Conservation (phyloP, 2,113 vertebrate genomes). For the Sminthopsis crassicaudata region DNA sequence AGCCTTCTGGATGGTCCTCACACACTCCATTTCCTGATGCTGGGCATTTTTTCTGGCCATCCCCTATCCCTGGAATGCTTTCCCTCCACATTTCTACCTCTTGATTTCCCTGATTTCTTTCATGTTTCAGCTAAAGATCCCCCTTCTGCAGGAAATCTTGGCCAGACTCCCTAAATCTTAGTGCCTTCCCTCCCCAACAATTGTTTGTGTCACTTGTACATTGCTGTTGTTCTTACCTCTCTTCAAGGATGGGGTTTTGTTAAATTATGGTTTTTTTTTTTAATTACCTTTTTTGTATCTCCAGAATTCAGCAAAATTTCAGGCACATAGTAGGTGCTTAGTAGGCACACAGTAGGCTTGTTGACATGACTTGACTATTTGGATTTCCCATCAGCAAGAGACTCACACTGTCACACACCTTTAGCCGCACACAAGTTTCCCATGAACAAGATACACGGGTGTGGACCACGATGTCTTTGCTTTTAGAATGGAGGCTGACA, state of each 20-base stretch:
- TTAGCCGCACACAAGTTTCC: not conserved
- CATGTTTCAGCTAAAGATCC: no score
- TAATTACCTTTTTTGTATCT: not conserved
- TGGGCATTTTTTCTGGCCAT: no score
- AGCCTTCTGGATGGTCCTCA: no score
- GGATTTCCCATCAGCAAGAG: not conserved
- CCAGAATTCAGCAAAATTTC: not conserved
- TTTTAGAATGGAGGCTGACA: not conserved
- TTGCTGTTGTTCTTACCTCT: not conserved
- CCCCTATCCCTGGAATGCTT: no score
- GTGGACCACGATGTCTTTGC: not conserved
- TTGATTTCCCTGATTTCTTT: no score
- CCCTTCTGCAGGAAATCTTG: no score
- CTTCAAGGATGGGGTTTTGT: not conserved
- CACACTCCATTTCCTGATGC: no score
- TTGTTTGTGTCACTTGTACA: no score
- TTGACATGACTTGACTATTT: not conserved
- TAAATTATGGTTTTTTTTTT: not conserved
- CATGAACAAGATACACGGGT: not conserved
- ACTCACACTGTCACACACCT: not conserved
- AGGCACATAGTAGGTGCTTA: not conserved
- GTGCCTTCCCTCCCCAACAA: not conserved
- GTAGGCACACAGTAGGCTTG: not conserved
- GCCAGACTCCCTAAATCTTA: not conserved
- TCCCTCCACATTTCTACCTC: no score